These are phyloP conservation scores for Tortrix viridana DNA, from an alignment of 2,888 invertebrate genomes.

Conservation along the genomic window DNA sequence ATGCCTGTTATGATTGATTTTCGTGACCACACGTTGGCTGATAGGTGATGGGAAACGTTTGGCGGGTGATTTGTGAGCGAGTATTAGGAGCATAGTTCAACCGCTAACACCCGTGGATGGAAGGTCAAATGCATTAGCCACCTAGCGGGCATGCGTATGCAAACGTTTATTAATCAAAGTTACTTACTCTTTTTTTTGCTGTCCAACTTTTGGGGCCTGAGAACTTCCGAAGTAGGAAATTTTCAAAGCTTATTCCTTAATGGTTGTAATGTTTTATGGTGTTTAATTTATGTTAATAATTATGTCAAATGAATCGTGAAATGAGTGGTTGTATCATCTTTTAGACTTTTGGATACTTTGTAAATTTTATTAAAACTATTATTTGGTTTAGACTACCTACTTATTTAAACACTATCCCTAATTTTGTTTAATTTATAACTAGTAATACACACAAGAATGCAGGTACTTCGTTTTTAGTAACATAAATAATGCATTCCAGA, in stretches of 20 bases:
- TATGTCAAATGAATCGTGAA: background rate
- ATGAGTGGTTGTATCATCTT: no score
- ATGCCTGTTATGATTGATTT: slow-evolving; percentile 65
- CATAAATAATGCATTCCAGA: no score
- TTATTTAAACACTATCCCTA: no score
- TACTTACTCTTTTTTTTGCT: slow-evolving; percentile 49
- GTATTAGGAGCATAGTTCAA: slow-evolving; percentile 79
- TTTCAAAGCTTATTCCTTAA: slow-evolving; percentile 5
- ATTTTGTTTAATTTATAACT: no score
- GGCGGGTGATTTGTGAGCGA: slow-evolving; percentile 74
- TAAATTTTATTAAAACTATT: no score
- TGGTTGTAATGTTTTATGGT: slow-evolving; percentile 3
- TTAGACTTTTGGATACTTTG: no score
- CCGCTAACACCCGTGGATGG: slow-evolving; percentile 73
- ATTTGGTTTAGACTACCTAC: no score
- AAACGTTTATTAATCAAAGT: slow-evolving; percentile 75
- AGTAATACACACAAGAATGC: no score
- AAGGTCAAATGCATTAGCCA: slow-evolving; percentile 82
- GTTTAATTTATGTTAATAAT: slow-evolving; percentile 8
- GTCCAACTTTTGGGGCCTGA: slow-evolving; percentile 44
- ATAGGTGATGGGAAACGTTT: slow-evolving; percentile 75
- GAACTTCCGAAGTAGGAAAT: slow-evolving; percentile 36
- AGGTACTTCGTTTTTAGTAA: no score
- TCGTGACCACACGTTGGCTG: slow-evolving; percentile 71
- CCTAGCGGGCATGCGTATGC: slow-evolving; percentile 72